Evolutionary conservation across 2,113 vertebrate species (phyloP).

Genomic region (Strix uralensis): DNA sequence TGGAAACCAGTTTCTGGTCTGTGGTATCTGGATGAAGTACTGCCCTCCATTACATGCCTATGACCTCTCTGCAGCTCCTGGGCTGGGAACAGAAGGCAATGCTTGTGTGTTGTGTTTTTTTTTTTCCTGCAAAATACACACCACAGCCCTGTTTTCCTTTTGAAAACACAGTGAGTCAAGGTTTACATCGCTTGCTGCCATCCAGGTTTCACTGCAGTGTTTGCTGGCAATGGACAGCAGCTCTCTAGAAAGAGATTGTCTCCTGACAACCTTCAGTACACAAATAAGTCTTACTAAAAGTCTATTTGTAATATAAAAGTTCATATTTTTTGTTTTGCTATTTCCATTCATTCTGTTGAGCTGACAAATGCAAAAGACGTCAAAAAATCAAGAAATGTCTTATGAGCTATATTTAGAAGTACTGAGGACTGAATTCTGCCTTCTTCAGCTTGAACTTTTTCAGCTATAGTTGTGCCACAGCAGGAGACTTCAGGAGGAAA

Average conservation of each 20-base stretch:
- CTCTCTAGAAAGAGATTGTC: not conserved
- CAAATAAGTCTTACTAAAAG: not conserved
- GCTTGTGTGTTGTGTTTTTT: not conserved
- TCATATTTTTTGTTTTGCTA: not conserved
- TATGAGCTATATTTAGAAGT: not conserved
- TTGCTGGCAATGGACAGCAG: not conserved
- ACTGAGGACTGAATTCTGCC: not conserved
- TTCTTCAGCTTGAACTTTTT: not conserved
- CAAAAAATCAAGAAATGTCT: not conserved
- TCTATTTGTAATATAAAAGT: not conserved
- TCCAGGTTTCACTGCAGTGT: not conserved
- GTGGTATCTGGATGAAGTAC: not conserved
- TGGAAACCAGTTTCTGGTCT: not conserved
- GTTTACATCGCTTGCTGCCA: not conserved
- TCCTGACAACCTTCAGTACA: not conserved
- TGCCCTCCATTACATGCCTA: not conserved
- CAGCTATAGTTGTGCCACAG: not conserved
- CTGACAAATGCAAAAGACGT: not conserved
- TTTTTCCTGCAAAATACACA: not conserved
- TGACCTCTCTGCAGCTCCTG: not conserved
- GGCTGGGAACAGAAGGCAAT: not conserved
- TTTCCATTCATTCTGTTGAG: not conserved
- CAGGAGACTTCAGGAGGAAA: not conserved
- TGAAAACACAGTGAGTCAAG: not conserved
- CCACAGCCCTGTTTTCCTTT: not conserved